Evolutionary conservation across 2,888 invertebrate genomes (phyloP).

Genomic region (Anoncus sp.): DNA sequence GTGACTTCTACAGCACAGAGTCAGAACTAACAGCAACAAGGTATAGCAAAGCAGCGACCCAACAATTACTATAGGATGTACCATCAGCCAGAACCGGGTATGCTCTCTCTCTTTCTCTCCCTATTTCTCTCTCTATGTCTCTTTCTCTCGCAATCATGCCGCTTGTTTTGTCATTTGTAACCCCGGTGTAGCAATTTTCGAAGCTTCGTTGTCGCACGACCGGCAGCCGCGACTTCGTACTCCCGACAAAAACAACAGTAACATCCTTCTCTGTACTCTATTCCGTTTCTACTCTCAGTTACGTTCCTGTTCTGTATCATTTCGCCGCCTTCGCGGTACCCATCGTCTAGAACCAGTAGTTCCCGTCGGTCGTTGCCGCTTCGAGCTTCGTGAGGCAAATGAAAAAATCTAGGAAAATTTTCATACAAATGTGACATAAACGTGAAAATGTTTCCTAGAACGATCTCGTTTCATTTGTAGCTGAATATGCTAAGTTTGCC

Average conservation of each 20-base stretch:
- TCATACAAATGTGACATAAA: slow-evolving; percentile 2
- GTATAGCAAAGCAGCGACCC: slow-evolving; percentile 14
- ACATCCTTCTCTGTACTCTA: slow-evolving; percentile 41
- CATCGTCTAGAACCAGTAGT: slow-evolving; percentile 17
- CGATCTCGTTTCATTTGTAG: not conserved
- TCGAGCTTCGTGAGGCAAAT: slow-evolving; percentile 5
- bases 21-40: slow-evolving; percentile 16
- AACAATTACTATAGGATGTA: slow-evolving; percentile 27
- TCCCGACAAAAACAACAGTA: slow-evolving; percentile 67
- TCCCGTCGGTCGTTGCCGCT: slow-evolving; percentile 17
- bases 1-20: slow-evolving; percentile 36
- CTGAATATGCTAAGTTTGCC: slow-evolving; percentile 7
- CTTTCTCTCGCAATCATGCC: slow-evolving; percentile 71
- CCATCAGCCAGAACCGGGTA: slow-evolving; percentile 4
- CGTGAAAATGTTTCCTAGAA: not conserved
- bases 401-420: slow-evolving; percentile 25
- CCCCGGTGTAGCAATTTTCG: slow-evolving; percentile 72
- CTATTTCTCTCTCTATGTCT: slow-evolving; percentile 1
- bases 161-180: slow-evolving; percentile 78
- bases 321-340: slow-evolving; percentile 14
- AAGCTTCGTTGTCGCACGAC: slow-evolving; percentile 58
- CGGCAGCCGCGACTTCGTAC: slow-evolving; percentile 34
- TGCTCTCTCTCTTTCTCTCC: not conserved
- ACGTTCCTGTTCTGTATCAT: slow-evolving; percentile 28
- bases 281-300: slow-evolving; percentile 32